Evolutionary conservation across 2,797 vertebrate species (phyloP), one percentile per base, ranked within the genome.

Genomic region (Molossus molossus): DNA sequence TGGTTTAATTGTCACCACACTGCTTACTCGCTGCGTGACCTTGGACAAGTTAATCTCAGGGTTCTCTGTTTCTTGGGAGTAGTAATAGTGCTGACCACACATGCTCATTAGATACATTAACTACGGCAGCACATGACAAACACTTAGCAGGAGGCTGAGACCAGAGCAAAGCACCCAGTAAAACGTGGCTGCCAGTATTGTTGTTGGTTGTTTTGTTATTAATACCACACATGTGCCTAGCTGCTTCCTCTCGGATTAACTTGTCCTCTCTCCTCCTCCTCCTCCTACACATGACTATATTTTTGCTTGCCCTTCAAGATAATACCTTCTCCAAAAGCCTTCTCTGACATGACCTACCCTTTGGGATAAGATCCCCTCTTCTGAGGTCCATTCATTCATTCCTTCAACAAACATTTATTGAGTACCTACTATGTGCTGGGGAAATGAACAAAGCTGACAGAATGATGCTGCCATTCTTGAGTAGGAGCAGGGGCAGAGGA

Each of bases 71-170:
- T 87, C 18, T 14, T 40, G 6, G 37, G 50, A 50, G 9, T 33
- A 1, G 50, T 45, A 2, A 25, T 6, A 20, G 29, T 20, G 11
- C 27, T 0, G 9, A 14, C 27, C 50, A 13, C 14, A 2, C 4
- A 25, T 62, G n/a, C n/a, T 12, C 53, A n/a, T 53, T 18, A n/a
- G 0, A 2, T 18, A 40, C 62, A 1, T 37, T 25, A 40, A 62
- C 12, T 11, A 2, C 7, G 1, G 55, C 53, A 13, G 8, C 29
- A 6, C 60, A 0, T 0, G 0, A 3, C 15, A 7, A 29, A 50
- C 5, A 23, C 40, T 50, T 2, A 27, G 53, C 29, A 50, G 0
- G n/a, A 14, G 11, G 80, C 73, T 45, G 53, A 53, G 40, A 50
- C 53, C 67, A 37, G 77, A 29, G 6, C 62, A 29, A 20, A 70